phyloP scores from a whole-genome alignment of 2,888 invertebrate species.

The Artemia sinica region DNA sequence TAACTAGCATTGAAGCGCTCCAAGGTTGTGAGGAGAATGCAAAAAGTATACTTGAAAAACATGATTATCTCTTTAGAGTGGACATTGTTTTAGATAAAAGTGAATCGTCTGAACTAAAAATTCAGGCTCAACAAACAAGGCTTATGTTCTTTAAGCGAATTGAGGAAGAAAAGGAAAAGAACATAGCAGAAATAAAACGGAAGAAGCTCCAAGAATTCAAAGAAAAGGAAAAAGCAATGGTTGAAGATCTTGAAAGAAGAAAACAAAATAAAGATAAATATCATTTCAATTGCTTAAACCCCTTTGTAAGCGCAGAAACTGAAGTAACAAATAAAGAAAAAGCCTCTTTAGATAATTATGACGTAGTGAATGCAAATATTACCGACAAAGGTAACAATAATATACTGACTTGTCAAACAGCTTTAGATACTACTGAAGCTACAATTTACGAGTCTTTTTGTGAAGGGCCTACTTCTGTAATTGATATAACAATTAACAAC shows the following conservation, averaged over 20 bases:
- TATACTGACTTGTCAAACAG: too few relatives aligned
- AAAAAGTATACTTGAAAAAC: neutral
- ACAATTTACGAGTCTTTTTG: too few relatives aligned
- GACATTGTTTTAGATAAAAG: neutral
- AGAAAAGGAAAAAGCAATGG: neutral
- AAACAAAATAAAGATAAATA: neutral
- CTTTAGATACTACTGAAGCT: too few relatives aligned
- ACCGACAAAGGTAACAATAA: too few relatives aligned
- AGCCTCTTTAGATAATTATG: too few relatives aligned
- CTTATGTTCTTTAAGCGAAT: neutral
- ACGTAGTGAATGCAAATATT: too few relatives aligned
- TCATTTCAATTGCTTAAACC: neutral
- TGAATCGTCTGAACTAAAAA: neutral
- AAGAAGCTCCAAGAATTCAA: neutral
- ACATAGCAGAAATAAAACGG: neutral
- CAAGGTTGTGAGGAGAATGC: neutral
- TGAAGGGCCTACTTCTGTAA: too few relatives aligned
- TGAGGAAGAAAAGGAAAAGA: neutral
- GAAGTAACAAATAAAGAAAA: too few relatives aligned
- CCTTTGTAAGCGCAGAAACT: too few relatives aligned
- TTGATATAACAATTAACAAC: too few relatives aligned
- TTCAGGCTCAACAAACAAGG: neutral
- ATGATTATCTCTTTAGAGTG: constrained; percentile 3
- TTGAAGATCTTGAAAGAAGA: neutral
- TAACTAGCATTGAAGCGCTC: neutral